Evolutionary conservation across 2,888 invertebrate genomes (phyloP), one percentile per base, ranked within the genome.

Genomic region (Trachelus stipa): DNA sequence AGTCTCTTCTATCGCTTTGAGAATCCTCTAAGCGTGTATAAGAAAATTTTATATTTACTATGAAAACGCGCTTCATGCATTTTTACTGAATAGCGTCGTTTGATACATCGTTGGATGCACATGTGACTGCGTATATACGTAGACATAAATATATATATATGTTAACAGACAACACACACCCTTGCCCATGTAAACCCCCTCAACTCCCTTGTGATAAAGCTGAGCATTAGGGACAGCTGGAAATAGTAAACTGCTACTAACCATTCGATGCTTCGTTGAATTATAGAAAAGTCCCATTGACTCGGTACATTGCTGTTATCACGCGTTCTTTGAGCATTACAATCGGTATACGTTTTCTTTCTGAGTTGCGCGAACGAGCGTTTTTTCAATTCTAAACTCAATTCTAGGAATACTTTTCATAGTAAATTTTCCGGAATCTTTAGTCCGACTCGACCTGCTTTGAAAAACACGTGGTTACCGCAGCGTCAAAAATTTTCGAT

Each of bases 221-320:
- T 34, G 31, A 71, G 12, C 11, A 31, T 71, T 34, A 15, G 71
- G 71, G 31, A 71, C 71, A 71, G 33, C 71, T 71, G 31, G 31
- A 71, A 71, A 31, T 71, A 15, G 31, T 71, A 71, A 31, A 71
- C 3, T 31, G 71, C 71, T 71, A 71, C 71, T 71, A 71, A 71
- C 31, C 71, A 34, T 71, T 71, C 69, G 31, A 33, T 69, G 15
- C 4, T 15, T 40, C 23, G 56, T 9, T 56, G 56, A 23, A 56
- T 23, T 56, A 9, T 56, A 23, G 56, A 56, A 56, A 56, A 56
- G 56, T 56, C 23, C 23, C 56, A 23, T 56, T 56, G 15, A 37
- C 9, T 23, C 23, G 56, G 23, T 56, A 23, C 2, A 56, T 23
- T 56, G 56, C 56, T 56, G 23, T 23, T 23, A 23, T 56, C 56